Conservation (phyloP, 2,888 invertebrate species). For the Auanema freiburgensis region DNA sequence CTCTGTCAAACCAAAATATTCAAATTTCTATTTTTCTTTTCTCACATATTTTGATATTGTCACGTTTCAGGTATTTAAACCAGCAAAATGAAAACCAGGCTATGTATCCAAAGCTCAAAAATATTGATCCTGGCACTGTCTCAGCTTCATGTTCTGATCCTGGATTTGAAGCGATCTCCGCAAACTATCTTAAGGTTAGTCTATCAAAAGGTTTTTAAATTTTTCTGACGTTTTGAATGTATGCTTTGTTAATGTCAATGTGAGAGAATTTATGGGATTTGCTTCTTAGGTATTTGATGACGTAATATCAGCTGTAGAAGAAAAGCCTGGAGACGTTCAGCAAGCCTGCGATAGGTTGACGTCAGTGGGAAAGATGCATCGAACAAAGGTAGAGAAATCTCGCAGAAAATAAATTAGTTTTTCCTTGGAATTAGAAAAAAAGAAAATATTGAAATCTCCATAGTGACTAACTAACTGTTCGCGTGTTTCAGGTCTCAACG, state of each 20-base stretch:
- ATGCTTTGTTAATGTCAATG: neutral
- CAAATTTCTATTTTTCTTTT: too few relatives aligned
- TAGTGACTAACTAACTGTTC: constrained; percentile 5
- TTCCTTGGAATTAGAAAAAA: neutral
- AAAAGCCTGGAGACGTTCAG: constrained; percentile 58
- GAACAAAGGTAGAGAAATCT: constrained; percentile 46
- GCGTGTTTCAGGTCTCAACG: constrained; percentile 44
- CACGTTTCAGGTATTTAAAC: constrained; percentile 55
- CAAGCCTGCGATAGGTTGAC: constrained; percentile 52
- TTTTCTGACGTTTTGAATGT: neutral
- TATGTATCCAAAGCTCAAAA: constrained; percentile 52
- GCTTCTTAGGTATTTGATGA: constrained; percentile 60
- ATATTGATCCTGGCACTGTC: constrained; percentile 39
- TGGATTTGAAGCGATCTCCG: constrained; percentile 51
- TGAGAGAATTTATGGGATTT: constrained; percentile 1
- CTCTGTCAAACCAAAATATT: too few relatives aligned
- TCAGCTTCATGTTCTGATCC: constrained; percentile 45
- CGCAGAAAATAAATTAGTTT: constrained; percentile 4
- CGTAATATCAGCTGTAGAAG: constrained; percentile 59
- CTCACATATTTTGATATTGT: neutral
- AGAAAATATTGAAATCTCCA: constrained; percentile 2
- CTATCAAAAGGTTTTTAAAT: neutral
- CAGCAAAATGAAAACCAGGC: constrained; percentile 48
- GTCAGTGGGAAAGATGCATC: constrained; percentile 60
- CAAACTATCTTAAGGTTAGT: constrained; percentile 52